A percentile compares a stretch with the other conserved stretches of the same genome.
Conservation (phyloP, 2,888 invertebrate genomes). For the Stenichneumon culpator region DNA sequence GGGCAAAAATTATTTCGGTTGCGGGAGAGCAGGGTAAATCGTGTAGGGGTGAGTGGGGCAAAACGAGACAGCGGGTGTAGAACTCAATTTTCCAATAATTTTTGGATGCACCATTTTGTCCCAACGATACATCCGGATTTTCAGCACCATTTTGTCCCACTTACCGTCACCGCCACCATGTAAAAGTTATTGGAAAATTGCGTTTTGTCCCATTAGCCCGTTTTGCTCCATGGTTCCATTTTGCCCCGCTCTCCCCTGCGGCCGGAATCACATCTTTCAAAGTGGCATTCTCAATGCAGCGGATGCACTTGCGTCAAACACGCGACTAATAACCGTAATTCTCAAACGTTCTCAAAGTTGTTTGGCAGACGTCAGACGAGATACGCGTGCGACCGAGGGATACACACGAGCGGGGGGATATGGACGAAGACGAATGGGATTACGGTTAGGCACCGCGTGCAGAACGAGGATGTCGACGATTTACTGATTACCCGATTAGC, state of each 20-base stretch:
- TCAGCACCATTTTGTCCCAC: too few relatives aligned
- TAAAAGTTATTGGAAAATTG: too few relatives aligned
- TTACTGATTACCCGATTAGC: constrained; percentile 72
- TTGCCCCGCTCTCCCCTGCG: too few relatives aligned
- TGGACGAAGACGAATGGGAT: constrained; percentile 38
- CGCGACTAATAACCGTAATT: constrained; percentile 40
- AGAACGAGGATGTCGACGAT: constrained; percentile 77
- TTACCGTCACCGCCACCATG: too few relatives aligned
- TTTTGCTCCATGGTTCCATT: too few relatives aligned
- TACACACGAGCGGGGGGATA: not conserved
- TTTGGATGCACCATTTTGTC: too few relatives aligned
- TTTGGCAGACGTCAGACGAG: constrained; percentile 54
- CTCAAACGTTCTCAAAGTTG: constrained; percentile 37
- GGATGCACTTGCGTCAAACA: constrained; percentile 52
- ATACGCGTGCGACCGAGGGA: constrained; percentile 7
- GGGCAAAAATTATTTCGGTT: not conserved
- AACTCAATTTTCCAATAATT: too few relatives aligned
- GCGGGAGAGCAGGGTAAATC: not conserved
- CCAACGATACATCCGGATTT: too few relatives aligned
- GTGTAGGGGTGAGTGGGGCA: too few relatives aligned
- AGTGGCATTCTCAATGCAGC: constrained; percentile 21
- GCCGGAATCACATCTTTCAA: constrained; percentile 30
- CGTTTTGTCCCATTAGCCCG: too few relatives aligned
- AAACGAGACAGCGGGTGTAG: too few relatives aligned
- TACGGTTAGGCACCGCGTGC: constrained; percentile 23